Conservation (phyloP, 23 tunicate species). For the Ascidia mentula region DNA sequence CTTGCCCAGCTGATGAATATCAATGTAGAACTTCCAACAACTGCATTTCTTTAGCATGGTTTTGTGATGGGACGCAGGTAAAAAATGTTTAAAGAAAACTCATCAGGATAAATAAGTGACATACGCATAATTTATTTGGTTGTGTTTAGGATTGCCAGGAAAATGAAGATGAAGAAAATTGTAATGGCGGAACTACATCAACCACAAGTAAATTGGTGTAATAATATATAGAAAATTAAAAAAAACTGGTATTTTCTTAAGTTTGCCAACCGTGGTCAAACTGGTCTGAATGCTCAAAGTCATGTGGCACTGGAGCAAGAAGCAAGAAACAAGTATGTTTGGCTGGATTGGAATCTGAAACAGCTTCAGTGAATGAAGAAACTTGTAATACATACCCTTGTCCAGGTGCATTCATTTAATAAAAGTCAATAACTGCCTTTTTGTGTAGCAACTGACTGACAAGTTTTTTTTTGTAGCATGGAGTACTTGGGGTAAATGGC, state of each 20-base stretch:
- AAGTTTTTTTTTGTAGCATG: not conserved
- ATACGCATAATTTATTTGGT: not conserved
- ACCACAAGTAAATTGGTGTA: not conserved
- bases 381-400: constrained; percentile 13
- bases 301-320: not conserved
- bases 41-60: constrained; percentile 28
- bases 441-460: too few species aligned
- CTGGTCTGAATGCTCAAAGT: constrained; percentile 11
- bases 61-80: constrained; percentile 67
- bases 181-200: constrained; percentile 29
- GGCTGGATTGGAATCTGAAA: not conserved
- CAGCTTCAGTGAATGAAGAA: not conserved
- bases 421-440: too few species aligned
- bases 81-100: not conserved
- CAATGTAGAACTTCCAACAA: constrained; percentile 38
- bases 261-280: not conserved
- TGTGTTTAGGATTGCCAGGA: constrained; percentile 54
- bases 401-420: not conserved
- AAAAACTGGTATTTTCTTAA: not conserved
- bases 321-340: not conserved
- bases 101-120: not conserved
- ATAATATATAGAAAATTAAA: not conserved
- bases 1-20: constrained; percentile 20
- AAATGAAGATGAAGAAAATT: constrained; percentile 53
- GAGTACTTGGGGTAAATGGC: not conserved